These are phyloP conservation scores for Cyprinodon tularosa DNA, from an alignment of 2,113 vertebrate genomes.

Conservation along the genomic window DNA sequence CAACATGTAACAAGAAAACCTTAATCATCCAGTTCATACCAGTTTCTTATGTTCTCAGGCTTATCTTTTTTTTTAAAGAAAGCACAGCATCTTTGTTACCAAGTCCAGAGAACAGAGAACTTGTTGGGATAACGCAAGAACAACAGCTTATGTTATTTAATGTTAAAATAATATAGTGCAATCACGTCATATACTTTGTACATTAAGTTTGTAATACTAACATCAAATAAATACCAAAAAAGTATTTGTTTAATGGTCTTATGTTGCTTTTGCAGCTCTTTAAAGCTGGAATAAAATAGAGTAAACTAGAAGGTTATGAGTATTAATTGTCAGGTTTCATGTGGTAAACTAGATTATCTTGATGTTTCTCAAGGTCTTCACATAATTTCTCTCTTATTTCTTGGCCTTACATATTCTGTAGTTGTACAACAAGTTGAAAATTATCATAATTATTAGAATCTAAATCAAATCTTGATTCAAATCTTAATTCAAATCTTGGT, in stretches of 20 bases:
- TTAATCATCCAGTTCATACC: conserved; percentile 13
- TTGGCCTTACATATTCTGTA: too few relatives aligned
- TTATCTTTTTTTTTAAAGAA: neutral
- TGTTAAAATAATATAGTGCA: neutral
- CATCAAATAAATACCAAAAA: neutral
- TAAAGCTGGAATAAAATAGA: too few relatives aligned
- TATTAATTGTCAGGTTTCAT: too few relatives aligned
- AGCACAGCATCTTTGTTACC: neutral
- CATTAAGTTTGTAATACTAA: neutral
- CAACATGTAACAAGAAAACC: conserved; percentile 14
- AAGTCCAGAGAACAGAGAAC: neutral
- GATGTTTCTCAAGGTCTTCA: too few relatives aligned
- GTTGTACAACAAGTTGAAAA: too few relatives aligned
- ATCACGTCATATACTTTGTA: neutral
- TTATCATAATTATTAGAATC: too few relatives aligned
- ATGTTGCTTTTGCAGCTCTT: neutral
- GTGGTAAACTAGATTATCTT: too few relatives aligned
- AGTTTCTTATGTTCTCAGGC: conserved; percentile 10
- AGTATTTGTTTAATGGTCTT: neutral
- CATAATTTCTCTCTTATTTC: too few relatives aligned
- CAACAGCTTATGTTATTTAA: neutral
- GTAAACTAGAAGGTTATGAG: too few relatives aligned
- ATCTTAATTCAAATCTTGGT: too few relatives aligned
- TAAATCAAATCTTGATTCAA: too few relatives aligned
- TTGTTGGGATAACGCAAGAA: neutral